Percentiles rank a stretch among this genome's conserved stretches.
phyloP scores from a whole-genome alignment of 2,113 vertebrate genomes.

The Capreolus pygargus region DNA sequence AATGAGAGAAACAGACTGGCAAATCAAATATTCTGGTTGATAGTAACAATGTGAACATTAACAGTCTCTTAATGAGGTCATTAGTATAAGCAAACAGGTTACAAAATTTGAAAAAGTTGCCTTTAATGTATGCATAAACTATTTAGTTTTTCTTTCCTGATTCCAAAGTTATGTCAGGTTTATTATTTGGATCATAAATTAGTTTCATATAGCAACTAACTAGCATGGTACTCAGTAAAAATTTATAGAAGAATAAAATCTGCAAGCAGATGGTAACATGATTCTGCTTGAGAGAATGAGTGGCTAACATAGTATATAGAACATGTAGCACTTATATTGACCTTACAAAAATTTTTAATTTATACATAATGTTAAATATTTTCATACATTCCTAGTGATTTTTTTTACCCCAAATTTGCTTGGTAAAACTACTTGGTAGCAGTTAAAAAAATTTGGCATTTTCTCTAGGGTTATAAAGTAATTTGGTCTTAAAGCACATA shows the following conservation, averaged over 20 bases:
- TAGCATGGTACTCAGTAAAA: background rate
- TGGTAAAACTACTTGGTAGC: background rate
- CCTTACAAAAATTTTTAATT: conserved; percentile 2
- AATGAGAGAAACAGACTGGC: background rate
- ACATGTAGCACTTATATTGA: background rate
- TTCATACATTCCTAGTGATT: background rate
- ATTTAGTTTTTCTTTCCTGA: conserved; percentile 9
- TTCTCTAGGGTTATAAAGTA: conserved; percentile 8
- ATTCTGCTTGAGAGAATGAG: background rate
- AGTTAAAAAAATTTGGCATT: background rate
- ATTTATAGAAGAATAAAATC: background rate
- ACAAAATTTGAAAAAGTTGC: background rate
- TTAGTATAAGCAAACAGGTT: background rate
- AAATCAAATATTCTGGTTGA: conserved; percentile 7
- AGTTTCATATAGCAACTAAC: background rate
- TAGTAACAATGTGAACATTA: background rate
- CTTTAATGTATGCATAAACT: background rate
- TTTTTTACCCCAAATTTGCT: conserved; percentile 21
- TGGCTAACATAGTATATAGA: background rate
- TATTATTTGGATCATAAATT: background rate
- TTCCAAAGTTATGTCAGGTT: background rate
- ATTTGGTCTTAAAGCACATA: background rate
- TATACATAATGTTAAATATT: background rate
- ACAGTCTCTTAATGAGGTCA: background rate
- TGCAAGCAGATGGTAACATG: background rate